Percentiles rank a stretch among this genome's conserved stretches.
Evolutionary conservation across 2,797 vertebrate genomes (phyloP).

Genomic region (Sebastolobus altivelis): DNA sequence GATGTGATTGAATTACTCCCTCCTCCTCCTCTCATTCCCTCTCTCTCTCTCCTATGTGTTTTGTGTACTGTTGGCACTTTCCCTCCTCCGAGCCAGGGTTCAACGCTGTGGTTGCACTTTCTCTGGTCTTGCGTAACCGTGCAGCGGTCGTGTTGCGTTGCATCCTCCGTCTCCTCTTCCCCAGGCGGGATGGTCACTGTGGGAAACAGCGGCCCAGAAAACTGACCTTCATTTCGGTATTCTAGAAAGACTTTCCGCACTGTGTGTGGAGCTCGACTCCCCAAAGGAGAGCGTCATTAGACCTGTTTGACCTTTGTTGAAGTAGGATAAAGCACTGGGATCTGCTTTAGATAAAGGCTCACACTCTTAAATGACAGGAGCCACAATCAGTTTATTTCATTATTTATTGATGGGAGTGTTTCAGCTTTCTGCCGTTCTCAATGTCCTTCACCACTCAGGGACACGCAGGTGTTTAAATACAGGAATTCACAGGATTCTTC

Average conservation of each 20-base stretch:
- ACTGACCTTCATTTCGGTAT: constrained; percentile 73
- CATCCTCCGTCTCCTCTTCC: constrained; percentile 66
- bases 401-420: constrained; percentile 57
- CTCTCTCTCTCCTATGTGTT: constrained; percentile 38
- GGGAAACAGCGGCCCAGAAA: constrained; percentile 77
- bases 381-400: constrained; percentile 55
- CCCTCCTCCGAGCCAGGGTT: constrained; percentile 62
- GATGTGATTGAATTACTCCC: constrained; percentile 78
- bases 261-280: constrained; percentile 26
- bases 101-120: constrained; percentile 79
- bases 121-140: constrained; percentile 68
- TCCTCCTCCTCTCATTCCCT: constrained; percentile 13
- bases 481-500: constrained; percentile 1
- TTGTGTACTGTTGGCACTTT: constrained; percentile 71
- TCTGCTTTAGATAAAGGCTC: constrained; percentile 33
- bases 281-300: constrained; percentile 51
- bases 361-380: constrained; percentile 36
- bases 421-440: constrained; percentile 47
- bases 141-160: constrained; percentile 65
- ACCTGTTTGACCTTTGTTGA: constrained; percentile 61
- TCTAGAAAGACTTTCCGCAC: constrained; percentile 57
- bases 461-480: constrained; percentile 38
- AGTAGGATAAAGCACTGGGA: constrained; percentile 42
- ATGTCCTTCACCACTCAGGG: constrained; percentile 29
- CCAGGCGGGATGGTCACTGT: constrained; percentile 70